Evolutionary conservation across 1,140 invertebrate species (phyloP).

Genomic region (Melitaea cinxia): DNA sequence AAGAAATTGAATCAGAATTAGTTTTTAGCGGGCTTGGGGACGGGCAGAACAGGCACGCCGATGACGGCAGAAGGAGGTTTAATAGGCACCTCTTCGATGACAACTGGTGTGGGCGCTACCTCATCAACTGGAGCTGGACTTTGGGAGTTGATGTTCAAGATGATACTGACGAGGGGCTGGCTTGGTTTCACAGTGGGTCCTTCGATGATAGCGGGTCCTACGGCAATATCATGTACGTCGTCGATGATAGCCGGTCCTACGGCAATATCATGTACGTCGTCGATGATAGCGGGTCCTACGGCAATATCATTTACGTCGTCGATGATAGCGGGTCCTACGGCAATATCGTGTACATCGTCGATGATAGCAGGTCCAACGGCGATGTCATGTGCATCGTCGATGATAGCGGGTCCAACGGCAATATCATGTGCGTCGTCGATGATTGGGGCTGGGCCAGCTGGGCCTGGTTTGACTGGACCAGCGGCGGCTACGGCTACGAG

Average conservation of each 20-base stretch:
- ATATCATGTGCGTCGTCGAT: background rate
- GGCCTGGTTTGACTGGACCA: background rate
- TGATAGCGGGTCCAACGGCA: background rate
- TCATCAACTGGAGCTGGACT: background rate
- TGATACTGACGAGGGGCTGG: background rate
- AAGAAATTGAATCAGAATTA: no score
- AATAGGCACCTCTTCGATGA: background rate
- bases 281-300: background rate
- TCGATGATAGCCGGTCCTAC: background rate
- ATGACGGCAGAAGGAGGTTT: background rate
- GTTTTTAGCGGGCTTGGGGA: background rate
- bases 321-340: background rate
- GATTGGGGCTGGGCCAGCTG: background rate
- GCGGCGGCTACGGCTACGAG: conserved; percentile 8
- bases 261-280: background rate
- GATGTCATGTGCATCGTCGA: background rate
- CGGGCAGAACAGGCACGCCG: background rate
- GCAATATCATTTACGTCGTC: background rate
- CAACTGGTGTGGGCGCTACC: background rate
- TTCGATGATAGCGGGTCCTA: background rate
- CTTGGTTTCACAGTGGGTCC: background rate
- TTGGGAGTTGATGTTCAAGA: conserved; percentile 1
- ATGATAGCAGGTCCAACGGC: background rate
- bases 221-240: background rate
- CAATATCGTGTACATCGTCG: background rate